A percentile compares a stretch with the other conserved stretches of the same genome.
Evolutionary conservation across 2,113 vertebrate genomes (phyloP).

Genomic region (Phocoena sinus): DNA sequence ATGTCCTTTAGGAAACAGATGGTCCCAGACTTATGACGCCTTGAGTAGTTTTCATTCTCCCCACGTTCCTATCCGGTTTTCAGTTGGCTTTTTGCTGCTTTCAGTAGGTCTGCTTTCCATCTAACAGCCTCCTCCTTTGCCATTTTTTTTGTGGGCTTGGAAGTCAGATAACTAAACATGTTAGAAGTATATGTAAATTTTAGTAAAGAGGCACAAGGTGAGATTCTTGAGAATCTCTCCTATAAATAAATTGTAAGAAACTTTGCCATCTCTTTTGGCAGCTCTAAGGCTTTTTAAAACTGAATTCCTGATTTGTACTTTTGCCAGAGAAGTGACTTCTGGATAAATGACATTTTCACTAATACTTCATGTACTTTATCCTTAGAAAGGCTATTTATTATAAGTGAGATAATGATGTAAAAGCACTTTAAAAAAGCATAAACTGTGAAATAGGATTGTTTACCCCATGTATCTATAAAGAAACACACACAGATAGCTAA

Average conservation of each 20-base stretch:
- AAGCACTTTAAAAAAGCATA: constrained; percentile 20
- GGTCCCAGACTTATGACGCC: not conserved
- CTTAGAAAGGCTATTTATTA: not conserved
- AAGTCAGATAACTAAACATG: not conserved
- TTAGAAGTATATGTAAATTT: not conserved
- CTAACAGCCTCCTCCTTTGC: not conserved
- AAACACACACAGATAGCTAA: constrained; percentile 68
- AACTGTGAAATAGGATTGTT: not conserved
- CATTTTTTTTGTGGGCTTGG: not conserved
- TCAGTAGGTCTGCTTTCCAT: not conserved
- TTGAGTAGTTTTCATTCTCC: not conserved
- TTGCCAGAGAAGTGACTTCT: not conserved
- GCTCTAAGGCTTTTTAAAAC: not conserved
- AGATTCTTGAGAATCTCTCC: not conserved
- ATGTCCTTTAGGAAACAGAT: not conserved
- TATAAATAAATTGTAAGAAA: not conserved
- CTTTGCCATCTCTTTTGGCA: not conserved
- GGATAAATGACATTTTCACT: not conserved
- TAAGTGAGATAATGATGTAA: not conserved
- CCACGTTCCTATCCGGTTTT: not conserved
- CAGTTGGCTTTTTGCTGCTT: not conserved
- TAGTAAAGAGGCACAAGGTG: not conserved
- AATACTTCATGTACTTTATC: not conserved
- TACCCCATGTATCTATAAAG: constrained; percentile 37
- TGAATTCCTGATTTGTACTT: not conserved